Conservation (phyloP, 2,113 vertebrate genomes). For the Pachypanchax playfairii region DNA sequence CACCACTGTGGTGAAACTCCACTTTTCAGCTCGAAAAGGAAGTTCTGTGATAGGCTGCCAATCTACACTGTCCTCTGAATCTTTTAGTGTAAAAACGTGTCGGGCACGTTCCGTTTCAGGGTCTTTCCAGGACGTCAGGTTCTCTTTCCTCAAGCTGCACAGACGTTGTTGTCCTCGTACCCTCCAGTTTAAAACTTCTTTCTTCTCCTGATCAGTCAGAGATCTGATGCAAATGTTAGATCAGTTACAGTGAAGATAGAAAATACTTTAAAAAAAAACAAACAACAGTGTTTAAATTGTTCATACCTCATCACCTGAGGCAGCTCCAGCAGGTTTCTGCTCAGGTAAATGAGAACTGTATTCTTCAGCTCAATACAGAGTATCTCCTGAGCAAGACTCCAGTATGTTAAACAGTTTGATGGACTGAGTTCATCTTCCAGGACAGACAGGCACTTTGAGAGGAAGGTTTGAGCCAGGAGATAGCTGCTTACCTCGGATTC, state of each 20-base stretch:
- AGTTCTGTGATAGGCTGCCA: slow-evolving; percentile 72
- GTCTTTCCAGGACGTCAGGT: slow-evolving; percentile 64
- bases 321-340: slow-evolving; percentile 76
- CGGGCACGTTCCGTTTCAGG: slow-evolving; percentile 61
- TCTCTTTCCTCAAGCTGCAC: slow-evolving; percentile 81
- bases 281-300: neutral
- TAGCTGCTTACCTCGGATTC: slow-evolving; percentile 71
- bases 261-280: neutral
- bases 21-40: slow-evolving; percentile 82
- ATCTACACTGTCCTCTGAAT: slow-evolving; percentile 34
- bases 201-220: slow-evolving; percentile 54
- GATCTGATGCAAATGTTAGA: slow-evolving; percentile 34
- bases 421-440: slow-evolving; percentile 65
- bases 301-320: slow-evolving; percentile 59
- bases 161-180: slow-evolving; percentile 49
- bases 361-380: slow-evolving; percentile 73
- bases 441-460: slow-evolving; percentile 65
- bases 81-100: slow-evolving; percentile 65
- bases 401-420: slow-evolving; percentile 69
- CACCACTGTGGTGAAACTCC: slow-evolving; percentile 82
- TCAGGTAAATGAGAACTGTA: slow-evolving; percentile 73
- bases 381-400: slow-evolving; percentile 74
- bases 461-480: slow-evolving; percentile 74
- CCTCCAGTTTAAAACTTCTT: slow-evolving; percentile 63
- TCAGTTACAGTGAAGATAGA: neutral